Evolutionary conservation across 1,140 invertebrate genomes (phyloP).

Genomic region (Eriosoma lanigerum): DNA sequence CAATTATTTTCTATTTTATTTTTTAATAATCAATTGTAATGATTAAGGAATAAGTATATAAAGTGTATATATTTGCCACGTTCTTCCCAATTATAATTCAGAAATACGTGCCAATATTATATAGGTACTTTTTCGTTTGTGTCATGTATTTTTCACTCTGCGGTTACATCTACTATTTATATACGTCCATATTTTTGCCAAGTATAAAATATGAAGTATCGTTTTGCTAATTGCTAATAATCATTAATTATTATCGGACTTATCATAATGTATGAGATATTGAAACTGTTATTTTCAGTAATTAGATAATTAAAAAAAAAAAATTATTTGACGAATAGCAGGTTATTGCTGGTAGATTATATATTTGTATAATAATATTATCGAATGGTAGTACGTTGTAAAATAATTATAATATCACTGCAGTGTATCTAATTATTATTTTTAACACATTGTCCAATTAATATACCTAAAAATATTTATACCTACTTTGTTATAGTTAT

Average conservation of each 20-base stretch:
- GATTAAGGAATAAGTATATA: no score
- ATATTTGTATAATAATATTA: background rate
- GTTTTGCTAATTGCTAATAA: constrained; percentile 21
- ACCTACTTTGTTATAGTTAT: no score
- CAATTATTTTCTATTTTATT: no score
- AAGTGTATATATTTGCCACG: no score
- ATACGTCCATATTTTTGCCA: background rate
- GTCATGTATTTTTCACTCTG: background rate
- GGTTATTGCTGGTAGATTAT: background rate
- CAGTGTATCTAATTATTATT: constrained; percentile 24
- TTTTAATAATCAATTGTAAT: no score
- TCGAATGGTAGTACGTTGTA: no score
- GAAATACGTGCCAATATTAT: background rate
- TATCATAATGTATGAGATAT: no score
- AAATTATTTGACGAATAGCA: background rate
- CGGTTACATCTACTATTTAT: constrained; percentile 19
- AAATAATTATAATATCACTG: no score
- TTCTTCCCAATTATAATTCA: constrained; percentile 23
- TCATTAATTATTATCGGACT: constrained; percentile 23
- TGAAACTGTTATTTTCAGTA: background rate
- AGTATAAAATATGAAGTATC: background rate
- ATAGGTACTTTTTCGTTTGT: background rate
- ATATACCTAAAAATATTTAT: no score
- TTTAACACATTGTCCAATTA: constrained; percentile 23
- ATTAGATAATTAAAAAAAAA: background rate